These are phyloP conservation scores for Porites rus DNA, from an alignment of 92 coral and sea anemone genomes.

Conservation along the genomic window DNA sequence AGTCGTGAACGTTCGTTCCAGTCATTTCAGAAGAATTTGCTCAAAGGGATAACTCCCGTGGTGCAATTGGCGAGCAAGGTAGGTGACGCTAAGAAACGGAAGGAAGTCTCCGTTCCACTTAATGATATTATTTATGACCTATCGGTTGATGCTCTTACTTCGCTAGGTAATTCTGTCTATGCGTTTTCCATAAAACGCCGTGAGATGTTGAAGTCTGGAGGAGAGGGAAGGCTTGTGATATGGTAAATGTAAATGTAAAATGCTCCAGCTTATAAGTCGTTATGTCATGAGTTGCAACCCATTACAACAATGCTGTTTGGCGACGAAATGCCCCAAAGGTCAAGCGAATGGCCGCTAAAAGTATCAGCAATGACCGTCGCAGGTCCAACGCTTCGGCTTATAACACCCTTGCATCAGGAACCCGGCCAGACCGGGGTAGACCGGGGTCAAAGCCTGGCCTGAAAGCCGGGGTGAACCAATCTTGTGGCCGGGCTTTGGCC, in stretches of 20 bases:
- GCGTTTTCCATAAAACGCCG: slow-evolving; percentile 62
- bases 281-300: slow-evolving; percentile 55
- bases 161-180: slow-evolving; percentile 47
- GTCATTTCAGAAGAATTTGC: slow-evolving; percentile 42
- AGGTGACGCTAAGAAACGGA: slow-evolving; percentile 52
- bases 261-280: slow-evolving; percentile 43
- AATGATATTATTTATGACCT: slow-evolving; percentile 42
- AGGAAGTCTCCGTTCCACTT: slow-evolving; percentile 28
- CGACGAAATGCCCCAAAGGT: slow-evolving; percentile 53
- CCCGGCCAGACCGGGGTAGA: too few species aligned
- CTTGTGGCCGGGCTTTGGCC: too few species aligned
- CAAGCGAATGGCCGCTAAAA: slow-evolving; percentile 42
- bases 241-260: too few species aligned
- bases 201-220: slow-evolving; percentile 52
- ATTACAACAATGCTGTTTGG: slow-evolving; percentile 60
- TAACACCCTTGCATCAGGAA: not conserved
- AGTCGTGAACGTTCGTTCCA: slow-evolving; percentile 48
- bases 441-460: too few species aligned
- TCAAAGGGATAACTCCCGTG: slow-evolving; percentile 60
- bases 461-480: too few species aligned
- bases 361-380: slow-evolving; percentile 12
- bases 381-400: slow-evolving; percentile 29
- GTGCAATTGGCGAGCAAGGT: slow-evolving; percentile 38
- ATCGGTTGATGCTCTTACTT: slow-evolving; percentile 41
- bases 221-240: too few species aligned